Base-by-base conservation (phyloP, 1,140 invertebrate genomes). In the Psilanteris sp. region DNA sequence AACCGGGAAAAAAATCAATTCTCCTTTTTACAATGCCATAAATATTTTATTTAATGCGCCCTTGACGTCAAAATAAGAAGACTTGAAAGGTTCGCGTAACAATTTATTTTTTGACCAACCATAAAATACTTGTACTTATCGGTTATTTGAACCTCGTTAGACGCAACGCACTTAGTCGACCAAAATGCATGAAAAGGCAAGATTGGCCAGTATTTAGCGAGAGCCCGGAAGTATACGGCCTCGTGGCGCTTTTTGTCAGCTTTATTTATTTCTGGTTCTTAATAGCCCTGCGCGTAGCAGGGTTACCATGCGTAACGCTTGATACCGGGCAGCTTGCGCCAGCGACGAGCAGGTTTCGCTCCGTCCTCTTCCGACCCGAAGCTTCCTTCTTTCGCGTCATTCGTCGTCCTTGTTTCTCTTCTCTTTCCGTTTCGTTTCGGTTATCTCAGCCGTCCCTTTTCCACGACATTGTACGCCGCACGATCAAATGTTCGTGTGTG, bases 251-350 rank as follows among this genome's bases (percentile, higher is more conserved):
- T 52, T 61, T 62, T 61, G 55, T 32, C 68, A 48, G 15, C 9
- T 27, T 72, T 62, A 62, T 62, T 72, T 62, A 72, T 61, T 62
- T 46, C 20, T 55, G 37, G 20, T 16, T 57, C 48, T 72, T 62
- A 72, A 72, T 72, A 55, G 67, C 57, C 39, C 24, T 62, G 4
- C 16, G 48, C 37, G 31, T 31, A 8, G 26, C 43, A 24, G 34
- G 39, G 41, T 64, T 39, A 57, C 59, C 39, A 55, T 39, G 68
- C 67, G 67, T 64, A 41, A 64, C 68, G 57, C 16, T 50, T 55
- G 41, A 57, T 57, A 50, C 41, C 32, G 50, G 57, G 64, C 46
- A 55, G 55, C 32, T 71, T 50, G 41, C 32, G 29, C 44, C 27
- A 34, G 55, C 10, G 37, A 10, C 20, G 39, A 31, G 24, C 41